Evolutionary conservation across 2,888 invertebrate genomes (phyloP).

Genomic region (Hecatera dysodea): DNA sequence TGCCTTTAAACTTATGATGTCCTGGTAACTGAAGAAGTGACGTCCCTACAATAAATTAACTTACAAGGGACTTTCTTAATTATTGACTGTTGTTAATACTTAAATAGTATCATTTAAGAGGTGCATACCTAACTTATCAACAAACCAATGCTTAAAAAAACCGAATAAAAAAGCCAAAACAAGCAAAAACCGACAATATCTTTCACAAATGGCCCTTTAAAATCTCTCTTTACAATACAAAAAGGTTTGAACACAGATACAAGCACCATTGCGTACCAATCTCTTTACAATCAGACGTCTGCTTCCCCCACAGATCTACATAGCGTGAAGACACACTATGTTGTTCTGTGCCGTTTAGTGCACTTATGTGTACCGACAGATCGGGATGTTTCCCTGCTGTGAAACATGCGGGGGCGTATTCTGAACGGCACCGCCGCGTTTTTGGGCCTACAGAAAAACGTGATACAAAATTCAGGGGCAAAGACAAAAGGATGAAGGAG

Average conservation of each 20-base stretch:
- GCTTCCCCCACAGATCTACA: conserved; percentile 75
- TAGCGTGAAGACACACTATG: conserved; percentile 78
- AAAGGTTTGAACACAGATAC: conserved; percentile 50
- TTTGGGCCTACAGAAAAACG: background rate
- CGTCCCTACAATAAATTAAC: background rate
- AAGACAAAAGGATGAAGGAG: too few relatives aligned
- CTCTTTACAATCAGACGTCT: conserved; percentile 65
- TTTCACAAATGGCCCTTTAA: conserved; percentile 31
- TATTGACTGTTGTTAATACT: too few relatives aligned
- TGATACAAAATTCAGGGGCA: background rate
- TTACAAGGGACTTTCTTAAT: background rate
- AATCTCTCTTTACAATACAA: conserved; percentile 55
- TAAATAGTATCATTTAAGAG: too few relatives aligned
- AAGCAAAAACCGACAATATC: conserved; percentile 22
- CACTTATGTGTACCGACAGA: conserved; percentile 77
- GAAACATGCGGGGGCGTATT: conserved; percentile 63
- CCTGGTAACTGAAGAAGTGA: conserved; percentile 31
- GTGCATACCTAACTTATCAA: too few relatives aligned
- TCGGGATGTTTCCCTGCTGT: conserved; percentile 57
- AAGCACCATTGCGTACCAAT: conserved; percentile 70
- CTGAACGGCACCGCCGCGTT: conserved; percentile 4
- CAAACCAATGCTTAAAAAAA: background rate
- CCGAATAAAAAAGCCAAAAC: background rate
- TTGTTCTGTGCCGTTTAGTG: conserved; percentile 80
- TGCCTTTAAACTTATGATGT: conserved; percentile 48